These are phyloP conservation scores for Proterorhinus semilunaris DNA, from an alignment of 2,113 vertebrate species.

Conservation along the genomic window DNA sequence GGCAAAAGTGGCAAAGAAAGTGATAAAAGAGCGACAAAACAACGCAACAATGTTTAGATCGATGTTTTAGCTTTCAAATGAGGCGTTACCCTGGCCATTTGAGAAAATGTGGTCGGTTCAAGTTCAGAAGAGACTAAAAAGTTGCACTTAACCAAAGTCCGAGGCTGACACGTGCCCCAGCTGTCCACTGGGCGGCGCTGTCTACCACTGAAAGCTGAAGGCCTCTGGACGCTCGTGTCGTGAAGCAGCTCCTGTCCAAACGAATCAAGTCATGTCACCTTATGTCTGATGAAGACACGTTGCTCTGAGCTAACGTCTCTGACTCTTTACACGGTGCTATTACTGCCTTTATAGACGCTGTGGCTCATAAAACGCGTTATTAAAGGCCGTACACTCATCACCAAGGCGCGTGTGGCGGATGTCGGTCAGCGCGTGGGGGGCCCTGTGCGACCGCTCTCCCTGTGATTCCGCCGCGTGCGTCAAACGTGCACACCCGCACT, in stretches of 20 bases:
- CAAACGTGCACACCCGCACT: conserved; percentile 29
- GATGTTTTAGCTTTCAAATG: no score
- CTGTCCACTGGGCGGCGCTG: conserved; percentile 67
- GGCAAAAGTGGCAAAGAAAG: no score
- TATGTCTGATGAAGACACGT: no score
- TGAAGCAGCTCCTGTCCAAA: background rate
- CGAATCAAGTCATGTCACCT: background rate
- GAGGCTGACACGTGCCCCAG: background rate
- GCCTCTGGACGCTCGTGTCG: background rate
- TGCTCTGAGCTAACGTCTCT: no score
- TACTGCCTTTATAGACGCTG: no score
- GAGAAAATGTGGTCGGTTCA: no score
- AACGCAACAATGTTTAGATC: no score
- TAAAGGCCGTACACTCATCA: conserved; percentile 24
- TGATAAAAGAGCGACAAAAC: no score
- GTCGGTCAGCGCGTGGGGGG: conserved; percentile 7
- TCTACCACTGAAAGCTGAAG: conserved; percentile 56
- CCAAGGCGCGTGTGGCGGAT: background rate
- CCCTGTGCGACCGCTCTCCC: conserved; percentile 15
- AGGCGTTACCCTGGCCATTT: no score
- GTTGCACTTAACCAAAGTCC: background rate
- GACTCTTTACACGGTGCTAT: background rate
- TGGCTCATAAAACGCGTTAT: conserved; percentile 3
- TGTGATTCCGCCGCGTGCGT: conserved; percentile 41
- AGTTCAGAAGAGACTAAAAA: no score